These are phyloP conservation scores for Lerista edwardsae DNA, from an alignment of 2,797 vertebrate species.

Conservation along the genomic window DNA sequence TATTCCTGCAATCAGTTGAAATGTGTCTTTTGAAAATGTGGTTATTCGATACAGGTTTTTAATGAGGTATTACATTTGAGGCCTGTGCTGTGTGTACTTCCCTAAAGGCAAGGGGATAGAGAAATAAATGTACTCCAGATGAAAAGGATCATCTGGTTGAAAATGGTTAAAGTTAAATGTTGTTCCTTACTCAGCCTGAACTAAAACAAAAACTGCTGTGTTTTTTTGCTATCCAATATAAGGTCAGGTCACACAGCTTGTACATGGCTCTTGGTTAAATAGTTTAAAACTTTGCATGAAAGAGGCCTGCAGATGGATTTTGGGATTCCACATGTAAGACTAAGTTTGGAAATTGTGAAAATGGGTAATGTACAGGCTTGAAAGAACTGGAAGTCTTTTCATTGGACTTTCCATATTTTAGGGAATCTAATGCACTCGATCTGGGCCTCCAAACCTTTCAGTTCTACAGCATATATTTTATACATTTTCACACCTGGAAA, in stretches of 20 bases:
- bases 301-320: constrained; percentile 9
- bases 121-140: constrained; percentile 65
- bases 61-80: constrained; percentile 59
- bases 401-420: not conserved
- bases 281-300: not conserved
- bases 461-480: no score
- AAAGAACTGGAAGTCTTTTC: not conserved
- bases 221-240: constrained; percentile 21
- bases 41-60: constrained; percentile 68
- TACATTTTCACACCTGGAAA: no score
- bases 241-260: constrained; percentile 24
- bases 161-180: constrained; percentile 46
- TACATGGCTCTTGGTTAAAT: constrained; percentile 18
- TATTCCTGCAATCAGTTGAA: constrained; percentile 64
- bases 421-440: not conserved
- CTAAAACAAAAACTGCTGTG: constrained; percentile 53
- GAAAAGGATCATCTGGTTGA: constrained; percentile 64
- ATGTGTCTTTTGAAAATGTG: constrained; percentile 61
- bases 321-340: not conserved
- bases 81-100: not conserved
- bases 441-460: no score
- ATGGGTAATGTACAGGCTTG: not conserved
- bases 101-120: constrained; percentile 46
- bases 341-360: constrained; percentile 26
- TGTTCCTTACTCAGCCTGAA: constrained; percentile 51